phyloP scores from a whole-genome alignment of 1,140 invertebrate genomes.

The Onthophagus taurus region DNA sequence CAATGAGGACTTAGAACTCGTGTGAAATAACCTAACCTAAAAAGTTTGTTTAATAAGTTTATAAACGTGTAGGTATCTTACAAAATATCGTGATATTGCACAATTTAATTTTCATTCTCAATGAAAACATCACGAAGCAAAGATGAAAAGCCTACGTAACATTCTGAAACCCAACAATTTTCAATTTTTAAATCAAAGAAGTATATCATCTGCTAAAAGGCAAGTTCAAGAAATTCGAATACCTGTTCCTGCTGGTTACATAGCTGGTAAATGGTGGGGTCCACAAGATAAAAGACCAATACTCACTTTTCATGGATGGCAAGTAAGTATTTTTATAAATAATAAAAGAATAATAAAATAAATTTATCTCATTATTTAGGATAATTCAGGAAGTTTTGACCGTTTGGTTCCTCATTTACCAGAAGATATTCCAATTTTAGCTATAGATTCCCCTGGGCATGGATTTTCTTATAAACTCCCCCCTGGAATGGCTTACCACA shows the following conservation, averaged over 20 bases:
- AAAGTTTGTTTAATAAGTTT: too few relatives aligned
- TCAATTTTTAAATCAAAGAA: too few relatives aligned
- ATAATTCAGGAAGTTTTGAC: constrained; percentile 65
- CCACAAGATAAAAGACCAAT: constrained; percentile 50
- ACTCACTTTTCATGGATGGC: constrained; percentile 64
- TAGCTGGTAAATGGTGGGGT: constrained; percentile 62
- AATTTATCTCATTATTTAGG: constrained; percentile 33
- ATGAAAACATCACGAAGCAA: too few relatives aligned
- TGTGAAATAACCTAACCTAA: too few relatives aligned
- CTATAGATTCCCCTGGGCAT: constrained; percentile 61
- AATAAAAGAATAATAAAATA: not conserved
- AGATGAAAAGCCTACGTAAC: too few relatives aligned
- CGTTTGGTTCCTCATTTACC: constrained; percentile 50
- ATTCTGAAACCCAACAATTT: too few relatives aligned
- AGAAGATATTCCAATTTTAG: constrained; percentile 46
- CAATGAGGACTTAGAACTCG: too few relatives aligned
- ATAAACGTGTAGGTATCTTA: too few relatives aligned
- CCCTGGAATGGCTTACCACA: constrained; percentile 49
- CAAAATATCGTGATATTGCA: too few relatives aligned
- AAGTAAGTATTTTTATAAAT: constrained; percentile 31
- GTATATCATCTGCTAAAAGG: not conserved
- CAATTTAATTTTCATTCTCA: too few relatives aligned
- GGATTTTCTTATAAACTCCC: constrained; percentile 58
- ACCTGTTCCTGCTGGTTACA: constrained; percentile 53
- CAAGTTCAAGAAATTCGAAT: constrained; percentile 50